Percentiles rank a stretch among this genome's conserved stretches.
Conservation (phyloP, 2,797 vertebrate species). For the Brachyalestes nurse region DNA sequence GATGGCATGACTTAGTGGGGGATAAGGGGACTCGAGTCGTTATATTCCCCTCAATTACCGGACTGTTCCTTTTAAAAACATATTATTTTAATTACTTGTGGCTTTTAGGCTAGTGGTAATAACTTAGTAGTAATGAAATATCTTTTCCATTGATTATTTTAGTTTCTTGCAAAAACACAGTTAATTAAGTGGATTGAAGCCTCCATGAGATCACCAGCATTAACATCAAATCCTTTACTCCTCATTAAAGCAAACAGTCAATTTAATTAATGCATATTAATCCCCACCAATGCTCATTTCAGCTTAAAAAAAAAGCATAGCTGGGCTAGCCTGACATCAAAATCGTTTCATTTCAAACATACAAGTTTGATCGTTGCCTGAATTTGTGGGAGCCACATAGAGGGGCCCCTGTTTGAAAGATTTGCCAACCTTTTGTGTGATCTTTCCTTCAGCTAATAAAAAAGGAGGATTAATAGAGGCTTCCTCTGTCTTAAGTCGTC, state of each 20-base stretch:
- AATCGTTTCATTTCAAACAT: slow-evolving; percentile 64
- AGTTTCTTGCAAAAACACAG: slow-evolving; percentile 86
- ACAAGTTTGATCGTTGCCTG: slow-evolving; percentile 63
- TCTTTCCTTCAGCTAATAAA: slow-evolving; percentile 60
- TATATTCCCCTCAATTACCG: slow-evolving; percentile 54
- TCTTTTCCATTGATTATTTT: slow-evolving; percentile 85
- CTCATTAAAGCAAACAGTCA: slow-evolving; percentile 96
- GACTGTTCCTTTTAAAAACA: slow-evolving; percentile 49
- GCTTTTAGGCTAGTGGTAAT: slow-evolving; percentile 69
- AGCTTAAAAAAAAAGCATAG: slow-evolving; percentile 77
- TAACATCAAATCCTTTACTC: slow-evolving; percentile 94
- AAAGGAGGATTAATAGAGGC: slow-evolving; percentile 52
- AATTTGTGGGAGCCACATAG: slow-evolving; percentile 51
- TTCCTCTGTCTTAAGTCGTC: slow-evolving; percentile 43
- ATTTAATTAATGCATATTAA: slow-evolving; percentile 99
- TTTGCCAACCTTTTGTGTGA: slow-evolving; percentile 53
- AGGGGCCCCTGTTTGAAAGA: slow-evolving; percentile 48
- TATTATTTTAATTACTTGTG: slow-evolving; percentile 70
- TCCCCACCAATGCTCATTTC: slow-evolving; percentile 93
- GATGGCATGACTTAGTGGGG: slow-evolving; percentile 16
- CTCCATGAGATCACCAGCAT: slow-evolving; percentile 90
- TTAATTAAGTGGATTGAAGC: slow-evolving; percentile 91
- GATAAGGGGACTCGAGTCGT: slow-evolving; percentile 19
- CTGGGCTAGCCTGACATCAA: slow-evolving; percentile 66
- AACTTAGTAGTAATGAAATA: slow-evolving; percentile 77